Evolutionary conservation across 2,113 vertebrate species (phyloP).

Genomic region (Parotia lawesii): DNA sequence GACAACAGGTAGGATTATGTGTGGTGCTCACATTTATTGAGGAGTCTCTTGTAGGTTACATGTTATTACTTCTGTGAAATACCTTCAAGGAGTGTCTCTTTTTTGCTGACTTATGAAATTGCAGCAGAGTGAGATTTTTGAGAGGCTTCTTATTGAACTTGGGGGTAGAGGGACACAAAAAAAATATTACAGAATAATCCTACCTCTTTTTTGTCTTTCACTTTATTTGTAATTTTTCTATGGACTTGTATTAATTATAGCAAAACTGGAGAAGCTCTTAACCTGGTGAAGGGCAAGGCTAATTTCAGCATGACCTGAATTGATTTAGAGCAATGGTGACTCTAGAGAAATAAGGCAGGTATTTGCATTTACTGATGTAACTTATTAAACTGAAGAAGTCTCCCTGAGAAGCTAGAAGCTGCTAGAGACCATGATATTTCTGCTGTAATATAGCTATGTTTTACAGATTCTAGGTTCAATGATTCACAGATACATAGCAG

Average conservation of each 20-base stretch:
- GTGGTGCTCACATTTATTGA: not conserved
- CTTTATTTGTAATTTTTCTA: slow-evolving; percentile 36
- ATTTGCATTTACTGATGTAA: slow-evolving; percentile 16
- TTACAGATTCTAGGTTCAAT: not conserved
- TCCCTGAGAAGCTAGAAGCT: not conserved
- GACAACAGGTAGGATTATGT: not conserved
- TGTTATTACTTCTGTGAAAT: not conserved
- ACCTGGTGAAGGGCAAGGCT: slow-evolving; percentile 51
- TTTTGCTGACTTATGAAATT: not conserved
- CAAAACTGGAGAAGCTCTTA: slow-evolving; percentile 11
- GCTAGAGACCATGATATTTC: not conserved
- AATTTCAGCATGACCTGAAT: slow-evolving; percentile 59
- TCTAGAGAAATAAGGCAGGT: slow-evolving; percentile 47
- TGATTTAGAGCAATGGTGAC: slow-evolving; percentile 46
- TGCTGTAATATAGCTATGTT: not conserved
- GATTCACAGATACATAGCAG: not conserved
- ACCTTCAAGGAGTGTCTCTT: not conserved
- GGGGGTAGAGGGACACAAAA: not conserved
- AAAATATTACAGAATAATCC: not conserved
- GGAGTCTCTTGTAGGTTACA: not conserved
- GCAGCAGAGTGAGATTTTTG: not conserved
- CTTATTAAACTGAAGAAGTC: not conserved
- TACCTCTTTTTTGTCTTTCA: slow-evolving; percentile 27
- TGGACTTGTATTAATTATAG: slow-evolving; percentile 35
- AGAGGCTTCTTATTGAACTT: not conserved